Percentiles rank a stretch among this genome's conserved stretches.
Evolutionary conservation across 35 echinoderm and acorn worm species (phyloP).

Genomic region (Patiria miniata): DNA sequence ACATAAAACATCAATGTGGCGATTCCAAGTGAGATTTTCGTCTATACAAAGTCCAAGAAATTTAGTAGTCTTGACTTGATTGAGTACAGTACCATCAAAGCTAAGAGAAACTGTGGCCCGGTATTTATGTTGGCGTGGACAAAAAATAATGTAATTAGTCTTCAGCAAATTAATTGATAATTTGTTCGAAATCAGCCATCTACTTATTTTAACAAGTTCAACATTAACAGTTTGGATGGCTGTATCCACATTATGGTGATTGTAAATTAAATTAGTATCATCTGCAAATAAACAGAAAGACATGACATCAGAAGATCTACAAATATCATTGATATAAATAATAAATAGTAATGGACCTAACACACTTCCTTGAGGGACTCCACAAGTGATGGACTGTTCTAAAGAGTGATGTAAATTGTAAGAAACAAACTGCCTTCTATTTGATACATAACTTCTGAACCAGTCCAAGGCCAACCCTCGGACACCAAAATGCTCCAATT

Average conservation of each 20-base stretch:
- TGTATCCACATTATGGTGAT: background rate
- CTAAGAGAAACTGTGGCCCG: background rate
- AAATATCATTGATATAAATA: slow-evolving; percentile 43
- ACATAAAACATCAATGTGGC: background rate
- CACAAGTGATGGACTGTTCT: slow-evolving; percentile 6
- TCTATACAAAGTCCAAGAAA: slow-evolving; percentile 6
- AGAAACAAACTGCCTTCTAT: slow-evolving; percentile 54
- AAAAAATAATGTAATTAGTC: slow-evolving; percentile 8
- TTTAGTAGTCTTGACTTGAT: background rate
- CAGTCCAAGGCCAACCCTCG: slow-evolving; percentile 63
- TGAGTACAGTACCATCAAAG: slow-evolving; percentile 2
- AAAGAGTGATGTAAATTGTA: slow-evolving; percentile 10
- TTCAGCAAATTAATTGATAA: slow-evolving; percentile 17
- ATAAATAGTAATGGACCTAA: slow-evolving; percentile 46
- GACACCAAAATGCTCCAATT: slow-evolving; percentile 66
- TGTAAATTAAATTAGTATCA: background rate
- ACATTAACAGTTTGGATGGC: background rate
- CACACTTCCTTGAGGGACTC: slow-evolving; percentile 46
- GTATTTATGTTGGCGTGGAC: background rate
- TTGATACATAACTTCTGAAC: slow-evolving; percentile 64
- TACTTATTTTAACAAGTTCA: slow-evolving; percentile 11
- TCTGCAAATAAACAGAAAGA: slow-evolving; percentile 21
- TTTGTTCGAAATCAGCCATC: background rate
- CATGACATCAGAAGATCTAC: background rate
- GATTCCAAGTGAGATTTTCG: background rate